Evolutionary conservation across 2,888 invertebrate species (phyloP), one percentile per base, ranked within the genome.

Genomic region (Syrphus vitripennis): DNA sequence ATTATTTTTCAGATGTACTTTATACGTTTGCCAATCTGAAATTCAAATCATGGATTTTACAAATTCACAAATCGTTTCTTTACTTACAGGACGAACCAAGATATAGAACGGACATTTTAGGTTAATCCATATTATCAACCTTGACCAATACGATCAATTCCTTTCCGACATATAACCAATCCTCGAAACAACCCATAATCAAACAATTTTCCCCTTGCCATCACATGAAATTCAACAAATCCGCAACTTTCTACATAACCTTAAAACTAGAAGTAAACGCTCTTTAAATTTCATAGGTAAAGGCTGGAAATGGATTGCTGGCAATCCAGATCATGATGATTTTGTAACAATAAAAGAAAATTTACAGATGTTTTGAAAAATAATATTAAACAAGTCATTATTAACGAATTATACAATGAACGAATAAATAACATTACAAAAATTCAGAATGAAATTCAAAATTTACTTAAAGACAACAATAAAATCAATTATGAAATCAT

Each of bases 321-420:
- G n/a, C n/a, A n/a, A n/a, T n/a, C n/a, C n/a, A n/a, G n/a, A n/a
- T n/a, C n/a, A n/a, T n/a, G n/a, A n/a, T n/a, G n/a, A n/a, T n/a
- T n/a, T n/a, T n/a, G n/a, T n/a, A n/a, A n/a, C n/a, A n/a, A n/a
- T n/a, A 79, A 14, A 37, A 21, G 59, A 14, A 79, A 71, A 57
- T 72, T 79, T n/a, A 65, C 55, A 34, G 65, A 79, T 48, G 5
- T 72, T 12, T 29, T 74, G 26, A 16, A 34, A n/a, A 14, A 65
- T 12, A 57, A 61, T 40, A 65, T 67, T 69, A 50, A 61, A 9
- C 61, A 72, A 61, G 48, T 72, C 6, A 50, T 72, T n/a, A 72
- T 72, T 12, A 71, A 59, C 21, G 45, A 45, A 2, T 37, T 65
- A 65, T n/a, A n/a, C n/a, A n/a, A n/a, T n/a, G n/a, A n/a, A n/a